phyloP scores from a whole-genome alignment of 2,888 invertebrate species.

The Patella pellucida region DNA sequence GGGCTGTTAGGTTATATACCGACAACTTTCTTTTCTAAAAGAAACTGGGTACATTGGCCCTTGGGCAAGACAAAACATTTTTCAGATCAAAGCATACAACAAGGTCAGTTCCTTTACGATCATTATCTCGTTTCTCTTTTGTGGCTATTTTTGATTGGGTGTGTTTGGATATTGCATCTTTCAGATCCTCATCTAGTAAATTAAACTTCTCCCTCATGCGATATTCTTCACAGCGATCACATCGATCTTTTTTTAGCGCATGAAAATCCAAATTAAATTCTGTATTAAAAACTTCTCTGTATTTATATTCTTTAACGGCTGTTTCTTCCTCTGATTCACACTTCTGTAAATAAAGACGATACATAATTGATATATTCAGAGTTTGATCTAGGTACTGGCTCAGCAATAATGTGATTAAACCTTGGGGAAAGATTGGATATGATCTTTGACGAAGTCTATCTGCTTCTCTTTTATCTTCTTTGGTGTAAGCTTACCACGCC shows the following conservation, averaged over 20 bases:
- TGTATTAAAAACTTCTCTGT: constrained; percentile 4
- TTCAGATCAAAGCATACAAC: constrained; percentile 21
- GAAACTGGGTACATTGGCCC: constrained; percentile 16
- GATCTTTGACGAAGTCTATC: constrained; percentile 7
- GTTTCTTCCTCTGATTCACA: not conserved
- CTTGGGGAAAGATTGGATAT: constrained; percentile 11
- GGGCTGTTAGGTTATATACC: not conserved
- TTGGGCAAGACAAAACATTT: constrained; percentile 14
- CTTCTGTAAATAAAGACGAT: constrained; percentile 14
- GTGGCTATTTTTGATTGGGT: not conserved
- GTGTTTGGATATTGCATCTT: not conserved
- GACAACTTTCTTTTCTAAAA: constrained; percentile 4
- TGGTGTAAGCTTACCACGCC: constrained; percentile 1
- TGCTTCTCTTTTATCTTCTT: not conserved
- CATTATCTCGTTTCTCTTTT: constrained; percentile 11
- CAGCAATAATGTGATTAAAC: constrained; percentile 19
- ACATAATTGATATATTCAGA: constrained; percentile 8
- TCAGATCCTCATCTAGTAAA: not conserved
- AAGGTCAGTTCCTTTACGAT: not conserved
- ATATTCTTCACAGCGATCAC: constrained; percentile 17
- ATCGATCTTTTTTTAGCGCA: constrained; percentile 15
- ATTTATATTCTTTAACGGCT: constrained; percentile 2
- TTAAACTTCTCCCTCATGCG: not conserved
- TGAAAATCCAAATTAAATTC: constrained; percentile 14
- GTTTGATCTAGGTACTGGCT: constrained; percentile 6